phyloP scores from a whole-genome alignment of 2,797 vertebrate genomes.

The Myoxocephalus aenaeus region DNA sequence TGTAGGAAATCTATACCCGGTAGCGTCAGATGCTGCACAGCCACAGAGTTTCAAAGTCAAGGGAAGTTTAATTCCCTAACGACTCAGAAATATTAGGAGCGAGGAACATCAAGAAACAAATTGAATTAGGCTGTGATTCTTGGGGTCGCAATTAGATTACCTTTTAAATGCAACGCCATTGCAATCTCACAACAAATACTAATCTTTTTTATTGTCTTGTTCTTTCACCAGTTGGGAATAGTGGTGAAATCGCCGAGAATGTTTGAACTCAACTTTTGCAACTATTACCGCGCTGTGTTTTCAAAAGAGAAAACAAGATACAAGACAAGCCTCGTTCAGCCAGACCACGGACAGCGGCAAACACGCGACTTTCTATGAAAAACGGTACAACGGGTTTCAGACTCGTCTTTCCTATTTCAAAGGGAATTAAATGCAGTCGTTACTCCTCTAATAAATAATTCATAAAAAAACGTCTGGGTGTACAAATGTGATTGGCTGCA shows the following conservation, averaged over 20 bases:
- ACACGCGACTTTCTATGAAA: too few species aligned
- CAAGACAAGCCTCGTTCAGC: background rate
- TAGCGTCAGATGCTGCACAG: constrained; percentile 8
- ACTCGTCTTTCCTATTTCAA: background rate
- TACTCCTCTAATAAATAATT: background rate
- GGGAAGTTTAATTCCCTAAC: constrained; percentile 30
- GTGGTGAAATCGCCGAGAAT: constrained; percentile 26
- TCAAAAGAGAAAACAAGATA: constrained; percentile 7
- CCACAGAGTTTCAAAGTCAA: constrained; percentile 4
- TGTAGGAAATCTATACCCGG: constrained; percentile 23
- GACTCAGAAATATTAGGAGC: constrained; percentile 43
- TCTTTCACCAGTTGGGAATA: constrained; percentile 13
- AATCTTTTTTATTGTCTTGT: constrained; percentile 41
- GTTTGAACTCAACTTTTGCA: constrained; percentile 44
- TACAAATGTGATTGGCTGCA: background rate
- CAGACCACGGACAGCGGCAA: background rate
- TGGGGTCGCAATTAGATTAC: constrained; percentile 37
- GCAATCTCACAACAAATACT: constrained; percentile 44
- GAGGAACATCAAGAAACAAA: constrained; percentile 33
- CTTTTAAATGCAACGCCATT: constrained; percentile 21
- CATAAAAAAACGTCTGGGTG: background rate
- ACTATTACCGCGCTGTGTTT: constrained; percentile 12
- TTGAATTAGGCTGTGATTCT: constrained; percentile 43
- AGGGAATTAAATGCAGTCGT: background rate
- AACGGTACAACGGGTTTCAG: background rate